A percentile compares a stretch with the other conserved stretches of the same genome.
phyloP scores from a whole-genome alignment of 2,797 vertebrate species.

The Hyperoplus lanceolatus region DNA sequence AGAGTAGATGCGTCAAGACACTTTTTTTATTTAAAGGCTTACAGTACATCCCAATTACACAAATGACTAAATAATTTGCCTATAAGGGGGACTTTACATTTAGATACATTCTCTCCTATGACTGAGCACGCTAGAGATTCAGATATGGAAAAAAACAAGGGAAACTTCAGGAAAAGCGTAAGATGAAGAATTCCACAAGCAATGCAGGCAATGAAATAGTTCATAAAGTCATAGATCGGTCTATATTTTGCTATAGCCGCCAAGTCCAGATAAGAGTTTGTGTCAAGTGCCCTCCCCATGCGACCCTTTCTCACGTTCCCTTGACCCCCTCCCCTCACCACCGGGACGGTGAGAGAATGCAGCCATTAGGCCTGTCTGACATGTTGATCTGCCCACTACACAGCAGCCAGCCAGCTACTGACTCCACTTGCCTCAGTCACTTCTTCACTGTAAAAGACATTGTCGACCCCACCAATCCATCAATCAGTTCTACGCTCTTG shows the following conservation, averaged over 20 bases:
- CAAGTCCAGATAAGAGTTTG: slow-evolving; percentile 21
- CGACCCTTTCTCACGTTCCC: slow-evolving; percentile 66
- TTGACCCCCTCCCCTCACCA: slow-evolving; percentile 49
- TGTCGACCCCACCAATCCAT: slow-evolving; percentile 34
- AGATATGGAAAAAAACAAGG: neutral
- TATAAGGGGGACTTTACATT: too few species aligned
- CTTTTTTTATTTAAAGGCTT: too few species aligned
- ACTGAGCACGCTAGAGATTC: too few species aligned
- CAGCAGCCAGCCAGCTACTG: slow-evolving; percentile 41
- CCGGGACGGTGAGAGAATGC: slow-evolving; percentile 48
- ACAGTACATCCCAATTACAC: too few species aligned
- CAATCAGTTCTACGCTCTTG: slow-evolving; percentile 33
- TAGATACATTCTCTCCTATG: too few species aligned
- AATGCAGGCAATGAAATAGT: neutral
- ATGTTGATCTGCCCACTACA: slow-evolving; percentile 52
- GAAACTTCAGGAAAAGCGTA: neutral
- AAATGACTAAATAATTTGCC: too few species aligned
- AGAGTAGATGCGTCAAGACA: neutral
- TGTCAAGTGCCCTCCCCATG: slow-evolving; percentile 60
- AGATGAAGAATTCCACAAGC: too few species aligned
- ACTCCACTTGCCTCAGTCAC: slow-evolving; percentile 56
- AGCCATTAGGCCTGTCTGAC: slow-evolving; percentile 62
- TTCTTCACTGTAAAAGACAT: slow-evolving; percentile 38
- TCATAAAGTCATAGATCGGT: neutral
- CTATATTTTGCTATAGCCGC: slow-evolving; percentile 34